phyloP scores from a whole-genome alignment of 2,888 invertebrate genomes.

The Augiades crinisus region DNA sequence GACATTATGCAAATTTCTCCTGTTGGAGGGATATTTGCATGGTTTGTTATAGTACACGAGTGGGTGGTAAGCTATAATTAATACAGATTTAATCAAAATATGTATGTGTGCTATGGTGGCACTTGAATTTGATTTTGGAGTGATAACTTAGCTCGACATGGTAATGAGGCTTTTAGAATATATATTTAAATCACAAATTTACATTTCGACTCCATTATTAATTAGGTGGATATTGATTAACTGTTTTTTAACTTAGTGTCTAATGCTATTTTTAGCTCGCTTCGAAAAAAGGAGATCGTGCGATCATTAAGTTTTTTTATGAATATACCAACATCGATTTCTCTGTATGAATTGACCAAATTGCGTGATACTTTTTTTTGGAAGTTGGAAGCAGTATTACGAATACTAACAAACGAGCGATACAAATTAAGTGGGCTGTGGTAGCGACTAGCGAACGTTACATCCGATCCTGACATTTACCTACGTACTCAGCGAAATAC shows the following conservation, averaged over 20 bases:
- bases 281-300: too few relatives aligned
- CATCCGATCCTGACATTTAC: too few relatives aligned
- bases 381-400: too few relatives aligned
- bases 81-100: constrained; percentile 20
- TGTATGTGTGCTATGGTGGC: constrained; percentile 1
- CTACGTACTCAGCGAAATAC: too few relatives aligned
- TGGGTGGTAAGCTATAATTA: constrained; percentile 19
- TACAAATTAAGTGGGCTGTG: too few relatives aligned
- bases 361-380: too few relatives aligned
- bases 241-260: not conserved
- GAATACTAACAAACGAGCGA: too few relatives aligned
- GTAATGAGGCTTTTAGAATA: constrained; percentile 1
- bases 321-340: not conserved
- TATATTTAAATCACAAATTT: not conserved
- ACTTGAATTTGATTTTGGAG: constrained; percentile 1
- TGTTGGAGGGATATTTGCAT: constrained; percentile 19
- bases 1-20: constrained; percentile 61
- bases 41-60: constrained; percentile 19
- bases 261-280: too few relatives aligned
- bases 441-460: too few relatives aligned
- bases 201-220: not conserved
- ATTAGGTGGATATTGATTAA: not conserved
- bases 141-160: not conserved
- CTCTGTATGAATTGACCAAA: too few relatives aligned
- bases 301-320: not conserved